Evolutionary conservation across 2,888 invertebrate genomes (phyloP).

Genomic region (Lasioglossum zephyrum): DNA sequence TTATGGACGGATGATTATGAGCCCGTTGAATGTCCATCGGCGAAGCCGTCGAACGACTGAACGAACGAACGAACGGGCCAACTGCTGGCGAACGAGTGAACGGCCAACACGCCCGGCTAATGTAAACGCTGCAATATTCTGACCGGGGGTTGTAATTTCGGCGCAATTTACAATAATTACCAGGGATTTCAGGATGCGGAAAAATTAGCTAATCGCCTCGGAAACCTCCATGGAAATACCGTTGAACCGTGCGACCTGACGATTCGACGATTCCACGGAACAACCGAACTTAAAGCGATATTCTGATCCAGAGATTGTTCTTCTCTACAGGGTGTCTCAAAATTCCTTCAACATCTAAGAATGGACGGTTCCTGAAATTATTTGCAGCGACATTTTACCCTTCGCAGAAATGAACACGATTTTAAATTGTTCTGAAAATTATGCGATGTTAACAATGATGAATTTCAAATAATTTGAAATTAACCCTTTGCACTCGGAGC

Average conservation of each 20-base stretch:
- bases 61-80: not conserved
- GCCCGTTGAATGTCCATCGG: slow-evolving; percentile 45
- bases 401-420: no score
- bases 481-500: no score
- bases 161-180: slow-evolving; percentile 37
- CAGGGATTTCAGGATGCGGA: not conserved
- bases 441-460: no score
- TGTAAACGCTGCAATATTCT: slow-evolving; percentile 44
- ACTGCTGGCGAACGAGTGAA: slow-evolving; percentile 4
- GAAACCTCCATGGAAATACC: not conserved
- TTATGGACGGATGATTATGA: slow-evolving; percentile 62
- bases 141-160: slow-evolving; percentile 33
- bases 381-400: no score
- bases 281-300: not conserved
- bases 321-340: not conserved
- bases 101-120: slow-evolving; percentile 16
- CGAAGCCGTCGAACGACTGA: slow-evolving; percentile 35
- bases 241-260: not conserved
- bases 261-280: slow-evolving; percentile 23
- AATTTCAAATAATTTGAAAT: no score
- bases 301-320: not conserved
- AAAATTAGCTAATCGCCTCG: slow-evolving; percentile 19
- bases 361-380: no score
- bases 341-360: no score
- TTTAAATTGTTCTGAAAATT: no score